phyloP scores from a whole-genome alignment of 2,113 vertebrate species.

The Ginglymostoma cirratum region DNA sequence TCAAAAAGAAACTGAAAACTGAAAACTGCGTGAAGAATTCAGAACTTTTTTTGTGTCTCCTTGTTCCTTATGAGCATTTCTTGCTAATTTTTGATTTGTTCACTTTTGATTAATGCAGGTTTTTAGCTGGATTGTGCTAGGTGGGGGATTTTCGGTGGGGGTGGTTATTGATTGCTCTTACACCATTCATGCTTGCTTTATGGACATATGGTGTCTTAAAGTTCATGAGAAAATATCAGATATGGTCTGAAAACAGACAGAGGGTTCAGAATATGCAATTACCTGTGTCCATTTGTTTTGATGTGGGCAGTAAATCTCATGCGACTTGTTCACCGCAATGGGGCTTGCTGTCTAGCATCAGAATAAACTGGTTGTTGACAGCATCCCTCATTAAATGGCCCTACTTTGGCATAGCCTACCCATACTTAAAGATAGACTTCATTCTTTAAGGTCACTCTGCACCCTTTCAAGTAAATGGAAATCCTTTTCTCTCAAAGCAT shows the following conservation, averaged over 20 bases:
- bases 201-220: neutral
- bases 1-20: neutral
- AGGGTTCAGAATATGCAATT: neutral
- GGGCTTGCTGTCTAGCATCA: neutral
- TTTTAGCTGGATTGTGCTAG: too few relatives aligned
- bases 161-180: neutral
- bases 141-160: too few relatives aligned
- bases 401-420: too few relatives aligned
- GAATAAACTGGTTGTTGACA: neutral
- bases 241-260: neutral
- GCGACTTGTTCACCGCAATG: neutral
- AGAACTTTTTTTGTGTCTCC: neutral
- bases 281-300: neutral
- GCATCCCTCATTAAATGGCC: too few relatives aligned
- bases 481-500: too few relatives aligned
- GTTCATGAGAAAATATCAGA: neutral
- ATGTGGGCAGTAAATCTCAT: neutral
- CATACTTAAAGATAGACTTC: too few relatives aligned
- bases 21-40: neutral
- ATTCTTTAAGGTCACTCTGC: too few relatives aligned
- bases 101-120: neutral
- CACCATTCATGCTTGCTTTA: neutral
- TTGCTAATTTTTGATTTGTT: neutral
- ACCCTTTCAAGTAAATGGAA: too few relatives aligned
- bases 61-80: neutral